Evolutionary conservation across 2,888 invertebrate genomes (phyloP).

Genomic region (Myopa testacea): DNA sequence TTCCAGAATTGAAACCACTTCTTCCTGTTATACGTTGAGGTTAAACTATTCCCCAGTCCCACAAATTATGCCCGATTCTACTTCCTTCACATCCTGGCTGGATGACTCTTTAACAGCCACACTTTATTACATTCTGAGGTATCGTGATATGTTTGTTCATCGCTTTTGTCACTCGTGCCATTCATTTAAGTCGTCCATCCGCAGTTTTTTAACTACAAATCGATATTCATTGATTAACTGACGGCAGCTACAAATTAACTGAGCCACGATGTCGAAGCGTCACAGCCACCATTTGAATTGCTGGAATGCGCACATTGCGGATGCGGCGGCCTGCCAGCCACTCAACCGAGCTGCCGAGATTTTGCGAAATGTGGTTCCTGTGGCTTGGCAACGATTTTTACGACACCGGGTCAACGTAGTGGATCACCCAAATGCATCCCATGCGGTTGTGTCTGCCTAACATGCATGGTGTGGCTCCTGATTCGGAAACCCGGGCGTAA

Average conservation of each 20-base stretch:
- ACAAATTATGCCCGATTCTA: too few relatives aligned
- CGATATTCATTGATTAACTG: constrained; percentile 20
- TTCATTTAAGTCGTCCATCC: too few relatives aligned
- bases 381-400: constrained; percentile 4
- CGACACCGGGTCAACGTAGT: background rate
- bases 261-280: background rate
- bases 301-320: constrained; percentile 3
- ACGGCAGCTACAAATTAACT: constrained; percentile 22
- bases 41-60: too few relatives aligned
- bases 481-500: too few relatives aligned
- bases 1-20: too few relatives aligned
- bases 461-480: too few relatives aligned
- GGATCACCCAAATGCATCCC: background rate
- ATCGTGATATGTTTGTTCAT: background rate
- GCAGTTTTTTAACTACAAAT: background rate
- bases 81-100: background rate
- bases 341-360: background rate
- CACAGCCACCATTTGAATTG: background rate
- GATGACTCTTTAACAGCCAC: background rate
- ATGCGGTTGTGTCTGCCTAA: background rate
- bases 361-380: background rate
- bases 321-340: background rate
- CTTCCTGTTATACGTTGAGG: too few relatives aligned
- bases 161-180: too few relatives aligned
- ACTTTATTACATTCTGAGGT: background rate